Conservation (phyloP, 1,140 invertebrate genomes). For the Philotrypesis tridentata region DNA sequence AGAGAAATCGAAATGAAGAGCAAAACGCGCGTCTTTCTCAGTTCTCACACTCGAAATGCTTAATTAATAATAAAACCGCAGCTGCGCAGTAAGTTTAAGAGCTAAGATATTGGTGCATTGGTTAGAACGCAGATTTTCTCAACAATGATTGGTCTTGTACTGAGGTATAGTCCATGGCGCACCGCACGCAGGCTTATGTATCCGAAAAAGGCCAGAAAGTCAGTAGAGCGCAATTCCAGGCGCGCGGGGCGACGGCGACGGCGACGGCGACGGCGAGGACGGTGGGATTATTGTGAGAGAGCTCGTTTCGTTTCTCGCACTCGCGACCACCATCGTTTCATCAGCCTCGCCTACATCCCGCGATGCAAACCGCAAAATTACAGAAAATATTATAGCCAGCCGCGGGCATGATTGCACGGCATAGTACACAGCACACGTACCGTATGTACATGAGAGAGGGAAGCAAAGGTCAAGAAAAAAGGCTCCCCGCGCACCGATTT, state of each 20-base stretch:
- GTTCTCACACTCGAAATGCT: no score
- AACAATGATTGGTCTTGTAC: no score
- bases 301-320: neutral
- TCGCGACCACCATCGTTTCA: conserved; percentile 35
- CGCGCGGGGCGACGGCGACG: no score
- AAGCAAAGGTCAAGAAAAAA: conserved; percentile 7
- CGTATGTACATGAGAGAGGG: neutral
- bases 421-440: neutral
- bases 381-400: conserved; percentile 22
- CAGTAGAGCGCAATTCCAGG: conserved; percentile 18
- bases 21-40: neutral
- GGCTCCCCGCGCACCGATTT: no score
- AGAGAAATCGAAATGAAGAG: no score
- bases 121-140: no score
- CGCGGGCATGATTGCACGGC: neutral
- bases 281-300: neutral
- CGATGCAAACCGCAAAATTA: conserved; percentile 38
- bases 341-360: conserved; percentile 27
- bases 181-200: no score
- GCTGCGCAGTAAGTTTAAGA: no score
- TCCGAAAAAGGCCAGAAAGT: neutral
- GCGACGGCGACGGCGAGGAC: no score
- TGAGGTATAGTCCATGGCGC: no score
- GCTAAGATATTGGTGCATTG: no score
- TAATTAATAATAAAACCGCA: no score